These are phyloP conservation scores for Callipepla californica DNA, from an alignment of 2,113 vertebrate genomes.

Conservation along the genomic window DNA sequence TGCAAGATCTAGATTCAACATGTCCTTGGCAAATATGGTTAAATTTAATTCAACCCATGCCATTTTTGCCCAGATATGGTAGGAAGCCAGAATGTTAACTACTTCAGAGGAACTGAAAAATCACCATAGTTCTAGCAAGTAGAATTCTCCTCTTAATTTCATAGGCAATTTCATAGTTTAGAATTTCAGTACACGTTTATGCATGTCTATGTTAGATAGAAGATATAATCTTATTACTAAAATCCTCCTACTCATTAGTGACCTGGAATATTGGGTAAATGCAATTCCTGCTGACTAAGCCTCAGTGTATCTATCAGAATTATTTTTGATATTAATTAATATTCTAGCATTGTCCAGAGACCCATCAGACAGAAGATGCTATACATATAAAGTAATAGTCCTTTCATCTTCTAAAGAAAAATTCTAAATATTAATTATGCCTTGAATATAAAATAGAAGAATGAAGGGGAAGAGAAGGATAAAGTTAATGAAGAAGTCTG, in stretches of 20 bases:
- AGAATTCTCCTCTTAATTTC: background rate
- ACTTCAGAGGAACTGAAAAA: constrained; percentile 11
- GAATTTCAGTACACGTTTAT: background rate
- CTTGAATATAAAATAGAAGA: background rate
- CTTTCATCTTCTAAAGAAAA: background rate
- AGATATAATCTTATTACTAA: background rate
- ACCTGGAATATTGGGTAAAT: background rate
- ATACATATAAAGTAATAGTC: background rate
- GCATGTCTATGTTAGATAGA: background rate
- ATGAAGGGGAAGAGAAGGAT: background rate
- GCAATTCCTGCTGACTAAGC: background rate
- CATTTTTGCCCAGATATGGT: constrained; percentile 86
- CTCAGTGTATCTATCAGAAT: background rate
- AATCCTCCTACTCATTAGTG: background rate
- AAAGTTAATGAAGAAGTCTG: background rate
- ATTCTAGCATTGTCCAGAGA: background rate
- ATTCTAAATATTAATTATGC: background rate
- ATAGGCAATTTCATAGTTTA: background rate
- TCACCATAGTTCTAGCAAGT: background rate
- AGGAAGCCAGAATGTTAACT: background rate
- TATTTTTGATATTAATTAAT: constrained; percentile 4
- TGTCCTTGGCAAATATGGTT: constrained; percentile 81
- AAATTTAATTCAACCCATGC: constrained; percentile 70
- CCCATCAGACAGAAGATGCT: background rate
- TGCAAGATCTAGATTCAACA: constrained; percentile 79